Conservation (phyloP, 2,888 invertebrate genomes). For the Drosophila flavopinicola region DNA sequence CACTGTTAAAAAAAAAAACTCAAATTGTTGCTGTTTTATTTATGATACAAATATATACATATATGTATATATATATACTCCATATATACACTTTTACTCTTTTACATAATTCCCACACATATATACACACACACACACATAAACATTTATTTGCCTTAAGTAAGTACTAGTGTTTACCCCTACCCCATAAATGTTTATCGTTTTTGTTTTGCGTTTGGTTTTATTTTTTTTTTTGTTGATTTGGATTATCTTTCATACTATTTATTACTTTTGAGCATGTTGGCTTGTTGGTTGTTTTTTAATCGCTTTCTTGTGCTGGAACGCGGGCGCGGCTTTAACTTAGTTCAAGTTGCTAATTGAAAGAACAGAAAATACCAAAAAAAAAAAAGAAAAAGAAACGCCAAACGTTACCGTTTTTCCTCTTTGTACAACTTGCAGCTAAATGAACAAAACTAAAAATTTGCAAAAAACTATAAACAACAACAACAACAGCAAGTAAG, state of each 20-base stretch:
- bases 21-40: conserved; percentile 76
- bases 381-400: no score
- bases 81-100: conserved; percentile 14
- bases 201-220: conserved; percentile 32
- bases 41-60: conserved; percentile 48
- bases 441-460: conserved; percentile 43
- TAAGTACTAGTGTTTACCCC: conserved; percentile 52
- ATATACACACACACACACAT: conserved; percentile 17
- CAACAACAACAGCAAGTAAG: conserved; percentile 28
- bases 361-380: no score
- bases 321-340: conserved; percentile 62
- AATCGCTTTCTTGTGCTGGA: conserved; percentile 66
- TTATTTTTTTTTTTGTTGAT: conserved; percentile 12
- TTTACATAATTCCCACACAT: conserved; percentile 22
- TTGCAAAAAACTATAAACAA: conserved; percentile 35
- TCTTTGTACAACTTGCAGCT: conserved; percentile 59
- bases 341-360: conserved; percentile 25
- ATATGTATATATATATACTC: conserved; percentile 31
- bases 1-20: conserved; percentile 66
- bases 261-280: conserved; percentile 59
- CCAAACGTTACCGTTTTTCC: conserved; percentile 51
- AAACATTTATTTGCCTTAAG: conserved; percentile 41
- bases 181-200: conserved; percentile 59
- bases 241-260: no score
- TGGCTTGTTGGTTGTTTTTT: conserved; percentile 71